A percentile compares a stretch with the other conserved stretches of the same genome.
These are phyloP conservation scores for Meteorus cinctellus DNA, from an alignment of 2,888 invertebrate species.

Conservation along the genomic window DNA sequence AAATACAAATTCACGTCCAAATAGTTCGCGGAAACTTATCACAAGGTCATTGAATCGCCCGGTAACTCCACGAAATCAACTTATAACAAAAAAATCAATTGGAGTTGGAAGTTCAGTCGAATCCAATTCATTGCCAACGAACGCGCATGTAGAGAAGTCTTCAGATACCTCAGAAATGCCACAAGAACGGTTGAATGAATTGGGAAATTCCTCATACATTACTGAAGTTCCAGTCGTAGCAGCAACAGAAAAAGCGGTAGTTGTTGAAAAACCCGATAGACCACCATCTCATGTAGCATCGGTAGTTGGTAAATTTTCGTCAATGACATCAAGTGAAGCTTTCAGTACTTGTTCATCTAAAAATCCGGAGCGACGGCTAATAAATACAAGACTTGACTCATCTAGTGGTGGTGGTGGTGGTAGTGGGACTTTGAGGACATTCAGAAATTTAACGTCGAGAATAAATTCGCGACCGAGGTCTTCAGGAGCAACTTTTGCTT, in stretches of 20 bases:
- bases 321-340: conserved; percentile 30
- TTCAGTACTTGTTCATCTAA: conserved; percentile 13
- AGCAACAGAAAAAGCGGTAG: neutral
- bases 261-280: conserved; percentile 11
- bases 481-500: conserved; percentile 47
- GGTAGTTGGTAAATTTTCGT: conserved; percentile 25
- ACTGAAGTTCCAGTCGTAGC: neutral
- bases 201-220: neutral
- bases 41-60: neutral
- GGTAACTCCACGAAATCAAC: neutral
- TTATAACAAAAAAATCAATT: neutral
- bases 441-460: conserved; percentile 36
- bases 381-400: conserved; percentile 21
- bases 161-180: neutral
- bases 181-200: neutral
- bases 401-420: conserved; percentile 20
- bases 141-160: neutral
- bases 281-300: neutral
- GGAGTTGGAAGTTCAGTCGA: neutral
- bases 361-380: neutral
- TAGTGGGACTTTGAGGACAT: neutral
- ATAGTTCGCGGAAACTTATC: neutral
- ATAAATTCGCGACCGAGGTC: conserved; percentile 46
- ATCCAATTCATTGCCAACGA: neutral
- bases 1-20: conserved; percentile 1